Percentiles rank a stretch among this genome's conserved stretches.
Evolutionary conservation across 2,797 vertebrate species (phyloP).

Genomic region (Parotocinclus haroldoi): DNA sequence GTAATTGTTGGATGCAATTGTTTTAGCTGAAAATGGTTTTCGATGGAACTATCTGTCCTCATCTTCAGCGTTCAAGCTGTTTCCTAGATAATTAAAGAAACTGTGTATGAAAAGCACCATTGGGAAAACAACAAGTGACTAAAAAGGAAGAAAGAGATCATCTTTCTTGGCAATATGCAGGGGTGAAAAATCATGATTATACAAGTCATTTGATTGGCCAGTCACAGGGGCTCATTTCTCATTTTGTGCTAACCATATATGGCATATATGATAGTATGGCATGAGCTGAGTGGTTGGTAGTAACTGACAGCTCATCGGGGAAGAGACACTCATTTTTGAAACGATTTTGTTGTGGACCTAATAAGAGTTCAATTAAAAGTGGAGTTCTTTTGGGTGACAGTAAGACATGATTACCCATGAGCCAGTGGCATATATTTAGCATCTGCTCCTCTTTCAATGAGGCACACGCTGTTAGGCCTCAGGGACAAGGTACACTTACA

Average conservation of each 20-base stretch:
- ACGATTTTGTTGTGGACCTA: constrained; percentile 65
- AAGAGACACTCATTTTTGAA: constrained; percentile 55
- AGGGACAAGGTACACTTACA: constrained; percentile 44
- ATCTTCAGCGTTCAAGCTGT: background rate
- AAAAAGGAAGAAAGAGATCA: constrained; percentile 29
- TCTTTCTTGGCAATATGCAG: constrained; percentile 35
- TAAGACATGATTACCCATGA: constrained; percentile 76
- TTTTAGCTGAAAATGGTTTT: constrained; percentile 36
- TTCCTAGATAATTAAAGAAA: constrained; percentile 21
- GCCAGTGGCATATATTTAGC: constrained; percentile 74
- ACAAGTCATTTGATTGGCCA: constrained; percentile 30
- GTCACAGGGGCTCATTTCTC: constrained; percentile 29
- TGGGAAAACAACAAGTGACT: constrained; percentile 5
- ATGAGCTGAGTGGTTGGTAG: constrained; percentile 43
- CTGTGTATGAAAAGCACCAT: constrained; percentile 6
- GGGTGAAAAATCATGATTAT: constrained; percentile 35
- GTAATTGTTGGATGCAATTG: constrained; percentile 53
- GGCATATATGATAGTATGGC: constrained; percentile 11
- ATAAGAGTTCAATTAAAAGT: constrained; percentile 75
- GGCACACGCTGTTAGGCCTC: constrained; percentile 58
- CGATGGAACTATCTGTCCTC: constrained; percentile 40
- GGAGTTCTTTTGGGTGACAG: constrained; percentile 68
- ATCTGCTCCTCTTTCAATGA: constrained; percentile 57
- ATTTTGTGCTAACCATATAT: constrained; percentile 16
- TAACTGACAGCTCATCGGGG: constrained; percentile 60